phyloP scores from a whole-genome alignment of 1,140 invertebrate species.

The Epicauta chinensis region DNA sequence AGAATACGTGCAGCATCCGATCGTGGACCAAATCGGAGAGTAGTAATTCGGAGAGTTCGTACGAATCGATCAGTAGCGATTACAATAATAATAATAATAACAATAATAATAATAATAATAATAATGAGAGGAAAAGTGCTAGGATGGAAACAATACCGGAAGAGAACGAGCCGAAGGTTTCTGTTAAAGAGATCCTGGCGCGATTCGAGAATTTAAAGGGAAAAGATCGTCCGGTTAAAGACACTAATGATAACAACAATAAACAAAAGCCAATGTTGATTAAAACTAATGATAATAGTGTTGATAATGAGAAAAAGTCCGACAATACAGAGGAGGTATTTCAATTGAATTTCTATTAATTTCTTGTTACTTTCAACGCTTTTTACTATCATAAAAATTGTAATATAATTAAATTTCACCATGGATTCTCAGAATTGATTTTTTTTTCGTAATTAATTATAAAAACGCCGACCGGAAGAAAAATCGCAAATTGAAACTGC shows the following conservation, averaged over 20 bases:
- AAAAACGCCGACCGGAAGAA: too few species aligned
- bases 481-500: too few species aligned
- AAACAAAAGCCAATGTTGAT: slow-evolving; percentile 1
- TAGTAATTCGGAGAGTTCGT: slow-evolving; percentile 31
- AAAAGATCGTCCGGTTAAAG: slow-evolving; percentile 20
- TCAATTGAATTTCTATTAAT: too few species aligned
- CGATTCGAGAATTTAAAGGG: slow-evolving; percentile 64
- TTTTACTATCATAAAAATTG: too few species aligned
- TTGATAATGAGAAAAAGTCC: not conserved
- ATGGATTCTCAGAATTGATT: too few species aligned
- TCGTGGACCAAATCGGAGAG: slow-evolving; percentile 39
- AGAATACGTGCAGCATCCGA: slow-evolving; percentile 31
- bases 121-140: slow-evolving; percentile 16
- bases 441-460: too few species aligned
- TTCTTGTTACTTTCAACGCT: too few species aligned
- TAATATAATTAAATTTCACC: too few species aligned
- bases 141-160: slow-evolving; percentile 77
- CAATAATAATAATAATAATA: slow-evolving; percentile 14
- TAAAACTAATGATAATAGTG: slow-evolving; percentile 5
- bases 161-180: slow-evolving; percentile 69
- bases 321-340: not conserved
- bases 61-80: slow-evolving; percentile 31
- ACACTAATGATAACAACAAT: slow-evolving; percentile 24
- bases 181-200: slow-evolving; percentile 71
- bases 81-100: slow-evolving; percentile 20